Evolutionary conservation across 2,888 invertebrate genomes (phyloP).

Genomic region (Clostera curtula): DNA sequence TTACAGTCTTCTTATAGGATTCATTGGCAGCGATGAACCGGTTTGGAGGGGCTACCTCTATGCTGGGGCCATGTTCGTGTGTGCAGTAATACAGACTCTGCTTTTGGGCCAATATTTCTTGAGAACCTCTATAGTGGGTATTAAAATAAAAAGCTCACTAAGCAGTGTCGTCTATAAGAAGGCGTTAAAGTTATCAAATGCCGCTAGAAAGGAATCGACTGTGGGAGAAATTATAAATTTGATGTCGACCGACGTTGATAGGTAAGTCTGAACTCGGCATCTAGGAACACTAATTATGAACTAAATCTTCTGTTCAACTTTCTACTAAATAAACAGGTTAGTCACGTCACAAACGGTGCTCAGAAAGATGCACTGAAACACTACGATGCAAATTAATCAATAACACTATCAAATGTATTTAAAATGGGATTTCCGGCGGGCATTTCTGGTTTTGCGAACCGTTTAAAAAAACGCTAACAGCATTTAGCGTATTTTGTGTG

Average conservation of each 20-base stretch:
- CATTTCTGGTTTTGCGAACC: too few species aligned
- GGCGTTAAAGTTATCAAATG: slow-evolving; percentile 81
- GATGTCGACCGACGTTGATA: slow-evolving; percentile 89
- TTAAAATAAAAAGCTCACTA: slow-evolving; percentile 86
- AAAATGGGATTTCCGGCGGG: too few species aligned
- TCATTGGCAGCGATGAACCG: slow-evolving; percentile 71
- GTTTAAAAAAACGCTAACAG: too few species aligned
- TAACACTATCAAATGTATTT: too few species aligned
- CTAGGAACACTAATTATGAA: too few species aligned
- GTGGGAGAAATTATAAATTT: slow-evolving; percentile 90
- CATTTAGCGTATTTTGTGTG: too few species aligned
- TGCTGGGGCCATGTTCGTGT: slow-evolving; percentile 79
- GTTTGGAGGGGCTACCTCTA: slow-evolving; percentile 89
- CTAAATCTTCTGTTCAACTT: too few species aligned
- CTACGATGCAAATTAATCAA: too few species aligned
- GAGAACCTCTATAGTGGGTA: slow-evolving; percentile 85
- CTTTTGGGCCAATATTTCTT: slow-evolving; percentile 90
- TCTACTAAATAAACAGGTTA: too few species aligned
- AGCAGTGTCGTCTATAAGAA: slow-evolving; percentile 88
- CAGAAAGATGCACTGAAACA: too few species aligned
- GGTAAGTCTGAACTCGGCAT: too few species aligned
- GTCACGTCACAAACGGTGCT: too few species aligned
- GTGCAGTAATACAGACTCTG: slow-evolving; percentile 83
- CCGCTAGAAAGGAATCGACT: slow-evolving; percentile 82
- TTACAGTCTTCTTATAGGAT: slow-evolving; percentile 77